Percentiles rank a stretch among this genome's conserved stretches.
Evolutionary conservation across 2,888 invertebrate genomes (phyloP).

Genomic region (Heteromyza rotundicornis): DNA sequence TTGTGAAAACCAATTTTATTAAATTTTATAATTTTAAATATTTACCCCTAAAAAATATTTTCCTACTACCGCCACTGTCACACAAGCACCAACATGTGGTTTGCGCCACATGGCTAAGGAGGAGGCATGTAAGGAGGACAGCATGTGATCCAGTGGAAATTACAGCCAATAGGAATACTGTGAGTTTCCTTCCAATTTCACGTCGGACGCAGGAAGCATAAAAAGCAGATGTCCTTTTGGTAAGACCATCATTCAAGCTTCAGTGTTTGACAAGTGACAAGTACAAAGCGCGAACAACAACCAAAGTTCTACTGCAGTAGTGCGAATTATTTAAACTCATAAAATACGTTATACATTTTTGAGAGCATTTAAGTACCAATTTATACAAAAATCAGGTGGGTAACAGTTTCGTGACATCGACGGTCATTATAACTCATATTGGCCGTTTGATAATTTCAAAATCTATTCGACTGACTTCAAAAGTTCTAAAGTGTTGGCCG

Average conservation of each 20-base stretch:
- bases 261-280: slow-evolving; percentile 48
- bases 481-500: too few species aligned
- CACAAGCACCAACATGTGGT: not conserved
- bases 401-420: too few species aligned
- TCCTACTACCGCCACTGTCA: too few species aligned
- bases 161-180: slow-evolving; percentile 43
- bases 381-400: too few species aligned
- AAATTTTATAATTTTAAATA: too few species aligned
- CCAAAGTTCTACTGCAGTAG: not conserved
- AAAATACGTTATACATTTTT: not conserved
- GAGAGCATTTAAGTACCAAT: too few species aligned
- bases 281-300: slow-evolving; percentile 25
- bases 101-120: not conserved
- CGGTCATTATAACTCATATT: too few species aligned
- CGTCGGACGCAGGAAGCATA: slow-evolving; percentile 42
- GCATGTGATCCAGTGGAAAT: slow-evolving; percentile 23
- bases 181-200: slow-evolving; percentile 30
- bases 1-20: too few species aligned
- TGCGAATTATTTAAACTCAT: not conserved
- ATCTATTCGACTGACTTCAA: too few species aligned
- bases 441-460: too few species aligned
- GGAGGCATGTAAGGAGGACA: not conserved
- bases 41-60: too few species aligned
- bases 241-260: slow-evolving; percentile 50
- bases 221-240: slow-evolving; percentile 51